Evolutionary conservation across 2,113 vertebrate species (phyloP), one percentile per base, ranked within the genome.

Genomic region (Grallaria varia): DNA sequence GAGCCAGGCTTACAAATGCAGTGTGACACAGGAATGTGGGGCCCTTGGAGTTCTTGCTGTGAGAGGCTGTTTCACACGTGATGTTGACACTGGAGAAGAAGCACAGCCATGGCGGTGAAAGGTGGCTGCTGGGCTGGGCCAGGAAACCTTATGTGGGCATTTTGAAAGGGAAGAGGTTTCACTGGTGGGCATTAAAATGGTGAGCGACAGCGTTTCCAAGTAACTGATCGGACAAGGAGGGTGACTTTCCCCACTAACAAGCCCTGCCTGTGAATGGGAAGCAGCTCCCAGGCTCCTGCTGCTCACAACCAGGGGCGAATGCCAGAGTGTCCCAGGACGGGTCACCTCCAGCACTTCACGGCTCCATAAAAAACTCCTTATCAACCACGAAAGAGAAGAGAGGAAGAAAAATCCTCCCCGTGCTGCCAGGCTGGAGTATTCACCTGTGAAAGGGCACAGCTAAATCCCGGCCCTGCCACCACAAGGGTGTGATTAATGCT

Each of bases 191-290:
- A 12, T 55, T 74, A 33, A 74, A 85, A 72, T 68, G 50, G 72
- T 49, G 39, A 94, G 71, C 15, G 6, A 49, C 52, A 15, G 10
- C 31, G 25, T 63, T 92, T 67, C 90, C 90, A 88, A 86, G 47
- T 74, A 91, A 84, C 72, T 85, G 77, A 44, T 91, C 75, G 30
- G 74, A 90, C 47, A 79, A 72, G 93, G 64, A 84, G 44, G 87
- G 68, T 74, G 78, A 94, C 84, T 83, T 90, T 63, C 92, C 73
- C 87, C 74, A 87, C 49, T 71, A 62, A 83, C 60, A 90, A 67
- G 89, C 92, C 80, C 88, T 6, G 3, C n/a, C 75, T 63, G 67
- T 15, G 68, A 74, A 55, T 0, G 2, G 63, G 75, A 91, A 97
- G 45, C 62, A 85, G 71, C 76, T 82, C 49, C 69, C 72, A 72